Evolutionary conservation across 1,140 invertebrate genomes (phyloP), one percentile per base, ranked within the genome.

Genomic region (Yoshiicerus persimilis): DNA sequence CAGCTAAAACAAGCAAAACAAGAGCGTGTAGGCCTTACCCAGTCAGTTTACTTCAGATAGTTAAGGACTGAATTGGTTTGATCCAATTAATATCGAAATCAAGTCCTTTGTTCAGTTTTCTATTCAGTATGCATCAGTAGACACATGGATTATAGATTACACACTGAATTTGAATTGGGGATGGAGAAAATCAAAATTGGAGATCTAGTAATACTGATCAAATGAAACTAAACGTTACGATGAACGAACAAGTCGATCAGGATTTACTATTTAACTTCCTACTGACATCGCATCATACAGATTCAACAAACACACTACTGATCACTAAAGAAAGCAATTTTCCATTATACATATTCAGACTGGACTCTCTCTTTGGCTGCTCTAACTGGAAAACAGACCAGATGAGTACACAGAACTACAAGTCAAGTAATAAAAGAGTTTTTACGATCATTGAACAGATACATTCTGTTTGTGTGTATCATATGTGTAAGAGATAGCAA

Each of bases 71-170:
- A 80, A 80, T 80, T 80, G 75, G 75, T n/a, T 80, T 80, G 75
- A 80, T 80, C 75, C 75, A 80, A 80, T 80, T 80, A 80, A 80
- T 80, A 80, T 80, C 75, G 34, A 80, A 80, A 80, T 80, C 75
- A 80, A 70, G 75, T 80, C 75, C 32, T 80, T 80, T 80, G 75
- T 80, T 80, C 32, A 38, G 34, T 1, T n/a, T 80, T 80, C 75
- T 80, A 80, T 80, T 80, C 13, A 80, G 32, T 80, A 80, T 80
- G 75, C 75, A 80, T 80, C 75, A 80, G 75, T 36, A 80, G 75
- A 80, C 75, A 80, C 32, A 80, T 70, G 75, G 75, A 80, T 80
- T 80, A 80, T 80, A 80, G 75, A 80, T 80, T 80, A 80, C 75
- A 34, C 75, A 80, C 75, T 80, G 75, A 80, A 80, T 80, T 80